Evolutionary conservation across 2,113 vertebrate genomes (phyloP), one percentile per base, ranked within the genome.

Genomic region (Callocephalon fimbriatum): DNA sequence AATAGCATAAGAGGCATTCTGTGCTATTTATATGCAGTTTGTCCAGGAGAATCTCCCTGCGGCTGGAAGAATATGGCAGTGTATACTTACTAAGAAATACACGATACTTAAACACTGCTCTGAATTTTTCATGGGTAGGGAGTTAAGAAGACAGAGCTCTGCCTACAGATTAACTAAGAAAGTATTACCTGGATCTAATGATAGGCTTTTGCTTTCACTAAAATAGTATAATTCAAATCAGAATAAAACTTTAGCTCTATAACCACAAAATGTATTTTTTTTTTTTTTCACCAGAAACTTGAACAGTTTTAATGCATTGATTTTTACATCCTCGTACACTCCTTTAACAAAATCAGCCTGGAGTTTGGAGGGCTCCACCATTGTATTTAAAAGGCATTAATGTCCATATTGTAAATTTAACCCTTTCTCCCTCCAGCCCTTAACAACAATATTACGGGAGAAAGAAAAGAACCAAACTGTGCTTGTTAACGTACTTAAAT

Each of bases 221-320:
- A 92, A 96, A 94, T 9, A 59, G 21, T 40, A 44, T 95, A 96
- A 94, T 65, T 68, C 32, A 81, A 95, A 92, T 54, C 94, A 97
- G 90, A 94, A 93, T 81, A 93, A 94, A 74, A 71, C 19, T 74
- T 38, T 68, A 79, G 67, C 81, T 80, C 19, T 14, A 25, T 29
- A 67, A 7, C 20, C 72, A 61, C 40, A 76, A 95, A 86, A 95
- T 89, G 88, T 54, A 79, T 1, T n/a, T 32, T 32, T 26, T 50
- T 75, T 75, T 77, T 93, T 90, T 91, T 88, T 61, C 82, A 84
- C 48, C n/a, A 96, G 74, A 94, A 96, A 95, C 50, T 32, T 63
- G 47, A 91, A 77, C 15, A 77, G 58, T 54, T 81, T 81, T 74
- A 93, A 89, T 75, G 51, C 56, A 44, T 68, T 95, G 76, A 91